Evolutionary conservation across 2,888 invertebrate species (phyloP).

Genomic region (Prenolepis imparis): DNA sequence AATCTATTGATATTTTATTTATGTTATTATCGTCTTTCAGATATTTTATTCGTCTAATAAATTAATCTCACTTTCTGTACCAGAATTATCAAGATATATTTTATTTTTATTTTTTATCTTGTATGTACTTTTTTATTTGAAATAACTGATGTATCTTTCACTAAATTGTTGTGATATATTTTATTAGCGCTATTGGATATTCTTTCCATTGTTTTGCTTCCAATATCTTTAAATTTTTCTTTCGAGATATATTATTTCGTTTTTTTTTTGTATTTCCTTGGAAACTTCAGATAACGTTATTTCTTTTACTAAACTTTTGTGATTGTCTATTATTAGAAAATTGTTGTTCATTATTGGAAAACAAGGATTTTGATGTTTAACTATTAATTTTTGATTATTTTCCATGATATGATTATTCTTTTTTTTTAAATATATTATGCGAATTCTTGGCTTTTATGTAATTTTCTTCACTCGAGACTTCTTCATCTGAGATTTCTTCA

Average conservation of each 20-base stretch:
- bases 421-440: neutral
- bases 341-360: neutral
- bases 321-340: neutral
- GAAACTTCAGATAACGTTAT: neutral
- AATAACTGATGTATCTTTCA: neutral
- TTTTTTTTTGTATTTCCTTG: too few species aligned
- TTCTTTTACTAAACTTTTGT: neutral
- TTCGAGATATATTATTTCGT: neutral
- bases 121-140: neutral
- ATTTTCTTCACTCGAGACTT: neutral
- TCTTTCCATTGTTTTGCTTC: neutral
- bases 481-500: neutral
- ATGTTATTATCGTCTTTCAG: neutral
- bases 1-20: neutral
- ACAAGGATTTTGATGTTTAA: neutral
- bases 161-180: neutral
- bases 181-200: neutral
- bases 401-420: neutral
- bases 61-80: neutral
- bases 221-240: neutral
- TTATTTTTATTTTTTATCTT: neutral
- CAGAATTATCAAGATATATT: neutral
- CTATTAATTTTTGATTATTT: neutral
- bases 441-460: neutral
- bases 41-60: neutral